Evolutionary conservation across 2,888 invertebrate species (phyloP).

Genomic region (Coelinius sp.): DNA sequence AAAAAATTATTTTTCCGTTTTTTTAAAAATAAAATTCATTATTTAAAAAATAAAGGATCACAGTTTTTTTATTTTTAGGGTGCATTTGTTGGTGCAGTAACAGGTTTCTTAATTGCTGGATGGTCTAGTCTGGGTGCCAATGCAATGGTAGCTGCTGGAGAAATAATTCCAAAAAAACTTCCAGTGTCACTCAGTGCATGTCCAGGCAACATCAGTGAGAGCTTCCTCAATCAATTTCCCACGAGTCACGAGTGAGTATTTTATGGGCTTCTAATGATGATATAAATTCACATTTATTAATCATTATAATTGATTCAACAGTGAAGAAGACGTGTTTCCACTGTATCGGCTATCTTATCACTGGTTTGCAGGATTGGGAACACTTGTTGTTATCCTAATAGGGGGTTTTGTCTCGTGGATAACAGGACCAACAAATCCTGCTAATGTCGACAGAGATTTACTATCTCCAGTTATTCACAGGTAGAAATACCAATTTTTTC

Average conservation of each 20-base stretch:
- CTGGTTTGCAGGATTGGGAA: slow-evolving; percentile 85
- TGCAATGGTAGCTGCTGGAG: slow-evolving; percentile 75
- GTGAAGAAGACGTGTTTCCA: slow-evolving; percentile 76
- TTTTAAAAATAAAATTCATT: not conserved
- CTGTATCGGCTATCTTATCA: slow-evolving; percentile 85
- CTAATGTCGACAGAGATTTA: slow-evolving; percentile 74
- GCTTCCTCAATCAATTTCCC: slow-evolving; percentile 58
- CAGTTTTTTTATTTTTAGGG: slow-evolving; percentile 57
- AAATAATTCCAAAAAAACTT: slow-evolving; percentile 75
- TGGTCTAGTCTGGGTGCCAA: slow-evolving; percentile 80
- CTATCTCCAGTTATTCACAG: slow-evolving; percentile 76
- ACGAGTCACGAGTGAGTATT: slow-evolving; percentile 41
- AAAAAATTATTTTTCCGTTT: not conserved
- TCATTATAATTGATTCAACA: slow-evolving; percentile 38
- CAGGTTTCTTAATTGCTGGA: slow-evolving; percentile 76
- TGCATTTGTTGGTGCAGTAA: slow-evolving; percentile 73
- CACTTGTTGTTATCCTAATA: slow-evolving; percentile 77
- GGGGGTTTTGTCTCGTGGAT: slow-evolving; percentile 78
- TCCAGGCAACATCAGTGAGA: slow-evolving; percentile 62
- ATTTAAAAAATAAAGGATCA: slow-evolving; percentile 11
- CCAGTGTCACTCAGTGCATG: slow-evolving; percentile 72
- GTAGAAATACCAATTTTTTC: slow-evolving; percentile 55
- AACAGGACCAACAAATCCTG: slow-evolving; percentile 73
- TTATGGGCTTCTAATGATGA: not conserved
- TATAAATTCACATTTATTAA: not conserved